Conservation (phyloP, 2,113 vertebrate species). For the Alaudala cheleensis region DNA sequence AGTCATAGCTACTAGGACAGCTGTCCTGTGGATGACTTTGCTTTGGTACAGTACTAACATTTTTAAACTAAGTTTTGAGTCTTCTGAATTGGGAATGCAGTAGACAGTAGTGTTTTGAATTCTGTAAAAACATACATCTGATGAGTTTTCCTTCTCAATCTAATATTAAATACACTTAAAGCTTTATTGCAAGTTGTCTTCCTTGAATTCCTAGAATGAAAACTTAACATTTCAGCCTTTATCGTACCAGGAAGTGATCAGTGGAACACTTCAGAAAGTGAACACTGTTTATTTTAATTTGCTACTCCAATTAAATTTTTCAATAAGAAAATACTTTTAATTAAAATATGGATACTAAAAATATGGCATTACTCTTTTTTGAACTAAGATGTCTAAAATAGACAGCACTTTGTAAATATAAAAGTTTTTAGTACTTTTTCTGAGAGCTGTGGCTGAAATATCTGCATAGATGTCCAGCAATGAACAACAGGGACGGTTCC, state of each 20-base stretch:
- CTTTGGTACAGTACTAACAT: neutral
- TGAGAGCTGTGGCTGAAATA: neutral
- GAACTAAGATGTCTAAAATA: neutral
- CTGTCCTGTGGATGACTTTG: neutral
- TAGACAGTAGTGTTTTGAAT: neutral
- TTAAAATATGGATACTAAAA: constrained; percentile 13
- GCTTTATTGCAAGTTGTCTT: neutral
- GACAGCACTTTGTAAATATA: neutral
- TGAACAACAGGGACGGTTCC: neutral
- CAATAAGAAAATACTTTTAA: constrained; percentile 30
- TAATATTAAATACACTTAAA: neutral
- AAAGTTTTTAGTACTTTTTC: neutral
- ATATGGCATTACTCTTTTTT: neutral
- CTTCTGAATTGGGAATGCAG: neutral
- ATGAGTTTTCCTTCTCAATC: neutral
- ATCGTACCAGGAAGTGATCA: neutral
- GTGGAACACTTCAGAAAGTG: neutral
- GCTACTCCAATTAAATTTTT: constrained; percentile 11
- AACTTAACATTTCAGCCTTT: neutral
- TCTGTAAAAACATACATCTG: neutral
- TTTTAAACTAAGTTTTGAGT: neutral
- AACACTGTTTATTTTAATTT: constrained; percentile 29
- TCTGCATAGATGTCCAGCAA: neutral
- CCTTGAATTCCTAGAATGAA: neutral
- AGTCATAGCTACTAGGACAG: neutral